Percentiles rank a stretch among this genome's conserved stretches.
Conservation (phyloP, 2,797 vertebrate genomes). For the Tokudaia tokunoshimensis region DNA sequence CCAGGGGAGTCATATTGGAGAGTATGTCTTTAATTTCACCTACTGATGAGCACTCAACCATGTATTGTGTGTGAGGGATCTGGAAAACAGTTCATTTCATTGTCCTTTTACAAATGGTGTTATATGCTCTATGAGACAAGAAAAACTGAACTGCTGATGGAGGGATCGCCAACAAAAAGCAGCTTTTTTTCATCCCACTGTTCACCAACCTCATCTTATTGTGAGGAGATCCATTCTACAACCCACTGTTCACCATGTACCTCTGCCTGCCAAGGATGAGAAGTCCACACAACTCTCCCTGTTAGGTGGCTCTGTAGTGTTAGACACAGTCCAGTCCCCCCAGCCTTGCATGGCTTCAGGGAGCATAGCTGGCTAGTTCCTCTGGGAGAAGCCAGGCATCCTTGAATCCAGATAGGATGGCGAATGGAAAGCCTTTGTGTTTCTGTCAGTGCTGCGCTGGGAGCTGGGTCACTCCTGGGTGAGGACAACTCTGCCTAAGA, state of each 20-base stretch:
- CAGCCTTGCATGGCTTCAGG: not conserved
- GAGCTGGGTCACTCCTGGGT: not conserved
- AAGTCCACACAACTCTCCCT: not conserved
- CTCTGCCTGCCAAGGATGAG: not conserved
- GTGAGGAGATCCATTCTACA: not conserved
- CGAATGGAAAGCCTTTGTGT: not conserved
- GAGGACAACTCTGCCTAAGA: not conserved
- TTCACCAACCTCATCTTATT: not conserved
- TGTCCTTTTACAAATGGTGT: not conserved
- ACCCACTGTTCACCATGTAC: not conserved
- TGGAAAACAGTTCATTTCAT: constrained; percentile 36
- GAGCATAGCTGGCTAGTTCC: not conserved
- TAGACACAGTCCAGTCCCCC: not conserved
- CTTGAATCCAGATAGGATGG: not conserved
- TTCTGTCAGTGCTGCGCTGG: not conserved
- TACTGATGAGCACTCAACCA: constrained; percentile 5
- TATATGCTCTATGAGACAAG: not conserved
- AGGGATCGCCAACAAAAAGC: not conserved
- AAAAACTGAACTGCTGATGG: not conserved
- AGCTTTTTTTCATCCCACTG: not conserved
- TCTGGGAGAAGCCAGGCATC: not conserved
- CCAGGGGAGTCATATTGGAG: constrained; percentile 15
- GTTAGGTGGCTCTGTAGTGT: not conserved
- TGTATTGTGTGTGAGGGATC: not conserved
- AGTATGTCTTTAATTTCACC: constrained; percentile 8